These are phyloP conservation scores for Mycetomoellerius zeteki DNA, from an alignment of 1,140 invertebrate genomes.

Conservation along the genomic window DNA sequence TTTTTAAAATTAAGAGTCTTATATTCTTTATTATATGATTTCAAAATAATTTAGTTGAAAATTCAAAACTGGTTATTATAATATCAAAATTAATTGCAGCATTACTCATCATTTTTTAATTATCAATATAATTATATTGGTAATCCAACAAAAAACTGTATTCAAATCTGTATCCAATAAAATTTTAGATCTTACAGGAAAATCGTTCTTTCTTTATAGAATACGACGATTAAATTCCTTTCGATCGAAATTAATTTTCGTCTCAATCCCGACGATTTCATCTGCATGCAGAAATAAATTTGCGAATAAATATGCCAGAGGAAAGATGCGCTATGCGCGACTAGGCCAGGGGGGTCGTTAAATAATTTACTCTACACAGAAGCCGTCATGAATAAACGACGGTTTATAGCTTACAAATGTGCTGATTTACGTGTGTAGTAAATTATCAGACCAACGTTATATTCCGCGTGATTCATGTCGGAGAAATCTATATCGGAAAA, in stretches of 20 bases:
- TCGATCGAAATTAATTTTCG: conserved; percentile 22
- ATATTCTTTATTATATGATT: too few relatives aligned
- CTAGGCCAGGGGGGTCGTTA: conserved; percentile 53
- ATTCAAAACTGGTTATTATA: too few relatives aligned
- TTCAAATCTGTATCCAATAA: too few relatives aligned
- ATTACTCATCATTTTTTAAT: too few relatives aligned
- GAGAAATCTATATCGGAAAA: conserved; percentile 59
- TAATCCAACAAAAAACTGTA: too few relatives aligned
- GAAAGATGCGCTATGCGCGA: conserved; percentile 34
- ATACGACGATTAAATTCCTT: not conserved
- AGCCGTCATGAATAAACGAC: conserved; percentile 55
- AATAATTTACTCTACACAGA: conserved; percentile 54
- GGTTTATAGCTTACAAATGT: conserved; percentile 64
- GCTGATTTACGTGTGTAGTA: conserved; percentile 57
- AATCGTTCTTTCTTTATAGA: not conserved
- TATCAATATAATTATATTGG: too few relatives aligned
- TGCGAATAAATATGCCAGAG: conserved; percentile 51
- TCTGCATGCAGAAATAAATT: conserved; percentile 44
- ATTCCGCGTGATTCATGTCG: conserved; percentile 52
- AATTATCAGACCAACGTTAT: conserved; percentile 56
- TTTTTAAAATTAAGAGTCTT: too few relatives aligned
- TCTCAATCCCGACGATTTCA: conserved; percentile 22
- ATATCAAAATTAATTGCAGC: too few relatives aligned
- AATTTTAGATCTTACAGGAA: too few relatives aligned
- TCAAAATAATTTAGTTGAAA: too few relatives aligned